Evolutionary conservation across 2,113 vertebrate species (phyloP).

Genomic region (Grus americana): DNA sequence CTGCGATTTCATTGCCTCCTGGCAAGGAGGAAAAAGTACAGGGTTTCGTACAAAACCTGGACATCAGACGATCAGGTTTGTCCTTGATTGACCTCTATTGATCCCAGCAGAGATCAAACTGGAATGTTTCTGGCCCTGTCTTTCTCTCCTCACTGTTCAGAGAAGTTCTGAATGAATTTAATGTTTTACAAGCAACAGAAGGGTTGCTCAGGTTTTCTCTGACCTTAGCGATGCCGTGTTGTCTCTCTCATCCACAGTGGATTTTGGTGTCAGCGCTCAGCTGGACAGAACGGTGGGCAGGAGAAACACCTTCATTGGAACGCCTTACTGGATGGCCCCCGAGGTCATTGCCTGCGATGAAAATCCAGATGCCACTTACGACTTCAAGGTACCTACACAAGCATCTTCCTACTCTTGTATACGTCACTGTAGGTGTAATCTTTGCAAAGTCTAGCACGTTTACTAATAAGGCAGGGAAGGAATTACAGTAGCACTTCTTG

Average conservation of each 20-base stretch:
- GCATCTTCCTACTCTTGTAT: not conserved
- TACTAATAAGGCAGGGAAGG: not conserved
- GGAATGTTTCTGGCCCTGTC: not conserved
- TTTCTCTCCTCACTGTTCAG: not conserved
- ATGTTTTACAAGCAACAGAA: not conserved
- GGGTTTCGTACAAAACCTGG: not conserved
- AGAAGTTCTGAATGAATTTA: not conserved
- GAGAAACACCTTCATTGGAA: conserved; percentile 97
- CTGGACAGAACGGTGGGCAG: conserved; percentile 95
- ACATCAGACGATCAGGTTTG: conserved; percentile 8
- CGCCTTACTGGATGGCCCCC: conserved; percentile 99
- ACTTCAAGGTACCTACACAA: conserved; percentile 88
- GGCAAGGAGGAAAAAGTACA: conserved; percentile 27
- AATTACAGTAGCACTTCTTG: not conserved
- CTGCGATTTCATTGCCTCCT: conserved; percentile 50
- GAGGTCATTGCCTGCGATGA: conserved; percentile 98
- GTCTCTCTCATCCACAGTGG: conserved; percentile 77
- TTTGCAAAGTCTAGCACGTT: not conserved
- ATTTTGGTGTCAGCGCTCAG: conserved; percentile 97
- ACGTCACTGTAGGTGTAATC: not conserved
- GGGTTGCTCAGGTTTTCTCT: not conserved
- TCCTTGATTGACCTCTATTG: conserved; percentile 32
- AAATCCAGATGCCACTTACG: conserved; percentile 97
- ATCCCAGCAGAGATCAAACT: not conserved
- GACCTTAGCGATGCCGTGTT: not conserved